A percentile compares a stretch with the other conserved stretches of the same genome.
phyloP scores from a whole-genome alignment of 2,888 invertebrate species.

The Eueremaeus valkanovi region DNA sequence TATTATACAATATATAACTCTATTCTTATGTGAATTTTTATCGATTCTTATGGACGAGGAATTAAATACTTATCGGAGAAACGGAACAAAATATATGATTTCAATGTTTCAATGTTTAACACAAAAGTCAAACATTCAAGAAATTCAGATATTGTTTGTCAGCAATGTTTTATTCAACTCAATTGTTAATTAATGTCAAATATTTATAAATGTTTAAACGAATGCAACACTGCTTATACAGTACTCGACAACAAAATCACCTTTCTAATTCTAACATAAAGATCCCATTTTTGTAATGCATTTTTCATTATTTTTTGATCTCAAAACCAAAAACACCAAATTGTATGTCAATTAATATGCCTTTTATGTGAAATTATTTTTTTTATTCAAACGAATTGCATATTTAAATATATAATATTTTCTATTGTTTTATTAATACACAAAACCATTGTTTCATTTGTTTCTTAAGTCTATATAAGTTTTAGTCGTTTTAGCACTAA shows the following conservation, averaged over 20 bases:
- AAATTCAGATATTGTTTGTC: neutral
- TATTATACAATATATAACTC: neutral
- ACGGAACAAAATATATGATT: neutral
- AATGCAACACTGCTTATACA: neutral
- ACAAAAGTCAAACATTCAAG: neutral
- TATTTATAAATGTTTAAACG: neutral
- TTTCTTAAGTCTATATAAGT: too few species aligned
- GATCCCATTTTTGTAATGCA: constrained; percentile 1
- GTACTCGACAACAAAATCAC: too few species aligned
- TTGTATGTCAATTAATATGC: neutral
- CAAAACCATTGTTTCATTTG: too few species aligned
- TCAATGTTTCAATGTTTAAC: neutral
- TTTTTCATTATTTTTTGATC: constrained; percentile 17
- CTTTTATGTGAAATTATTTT: neutral
- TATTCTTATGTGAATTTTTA: neutral
- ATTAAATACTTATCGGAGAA: neutral
- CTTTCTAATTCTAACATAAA: neutral
- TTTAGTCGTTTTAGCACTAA: too few species aligned
- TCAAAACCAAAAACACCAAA: neutral
- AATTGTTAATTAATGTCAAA: constrained; percentile 11
- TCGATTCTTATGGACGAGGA: neutral
- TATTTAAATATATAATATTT: too few species aligned
- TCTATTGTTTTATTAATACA: too few species aligned
- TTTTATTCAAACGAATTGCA: neutral
- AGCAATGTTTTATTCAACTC: neutral